These are phyloP conservation scores for Percina caprodes DNA, from an alignment of 2,113 vertebrate species.

Conservation along the genomic window DNA sequence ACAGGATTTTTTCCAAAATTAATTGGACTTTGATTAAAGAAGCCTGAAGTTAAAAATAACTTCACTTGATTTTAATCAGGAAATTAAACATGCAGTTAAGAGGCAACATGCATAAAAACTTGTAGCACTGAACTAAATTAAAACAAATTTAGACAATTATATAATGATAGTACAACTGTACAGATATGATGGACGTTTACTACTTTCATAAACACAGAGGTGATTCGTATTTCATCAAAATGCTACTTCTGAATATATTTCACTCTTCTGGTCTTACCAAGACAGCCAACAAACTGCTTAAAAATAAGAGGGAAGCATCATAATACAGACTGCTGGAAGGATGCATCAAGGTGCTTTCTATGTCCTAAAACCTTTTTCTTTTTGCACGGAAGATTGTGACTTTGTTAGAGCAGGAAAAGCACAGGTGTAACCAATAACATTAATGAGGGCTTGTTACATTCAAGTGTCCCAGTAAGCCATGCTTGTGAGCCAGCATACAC, in stretches of 20 bases:
- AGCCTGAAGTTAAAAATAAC: background rate
- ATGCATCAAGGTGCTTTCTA: background rate
- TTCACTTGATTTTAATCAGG: background rate
- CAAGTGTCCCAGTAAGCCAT: background rate
- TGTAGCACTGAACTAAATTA: background rate
- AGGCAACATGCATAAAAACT: background rate
- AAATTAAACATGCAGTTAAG: background rate
- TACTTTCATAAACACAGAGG: background rate
- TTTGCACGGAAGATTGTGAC: background rate
- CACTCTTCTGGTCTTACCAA: background rate
- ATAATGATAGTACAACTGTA: too few species aligned
- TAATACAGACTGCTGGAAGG: background rate
- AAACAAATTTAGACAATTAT: too few species aligned
- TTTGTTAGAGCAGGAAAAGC: background rate
- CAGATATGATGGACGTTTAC: background rate
- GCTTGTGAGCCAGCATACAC: background rate
- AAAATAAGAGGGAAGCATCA: background rate
- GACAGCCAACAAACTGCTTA: background rate
- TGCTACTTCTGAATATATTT: background rate
- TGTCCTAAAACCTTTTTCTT: background rate
- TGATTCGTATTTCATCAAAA: too few species aligned
- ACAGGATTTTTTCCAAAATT: slow-evolving; percentile 2
- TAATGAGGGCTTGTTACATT: background rate
- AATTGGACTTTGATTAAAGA: slow-evolving; percentile 29
- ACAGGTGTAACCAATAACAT: background rate